Conservation (phyloP, 64 coral and sea anemone genomes). For the Porites australiensis region DNA sequence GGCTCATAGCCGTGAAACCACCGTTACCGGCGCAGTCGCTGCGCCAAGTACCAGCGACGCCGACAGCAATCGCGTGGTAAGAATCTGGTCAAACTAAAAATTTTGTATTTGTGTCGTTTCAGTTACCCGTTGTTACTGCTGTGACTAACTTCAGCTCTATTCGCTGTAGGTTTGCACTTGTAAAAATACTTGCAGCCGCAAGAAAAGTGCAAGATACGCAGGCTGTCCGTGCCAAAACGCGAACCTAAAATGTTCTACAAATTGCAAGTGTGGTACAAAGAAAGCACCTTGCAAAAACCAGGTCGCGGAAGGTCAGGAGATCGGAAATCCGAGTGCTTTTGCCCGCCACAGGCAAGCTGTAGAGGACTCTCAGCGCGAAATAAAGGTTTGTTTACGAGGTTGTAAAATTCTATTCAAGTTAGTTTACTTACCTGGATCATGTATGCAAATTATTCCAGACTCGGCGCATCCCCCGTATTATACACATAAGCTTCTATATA, state of each 20-base stretch:
- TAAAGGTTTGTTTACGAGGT: conserved; percentile 3
- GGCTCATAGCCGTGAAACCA: not conserved
- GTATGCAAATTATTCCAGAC: not conserved
- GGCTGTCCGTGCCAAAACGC: conserved; percentile 27
- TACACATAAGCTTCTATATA: not conserved
- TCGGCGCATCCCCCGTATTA: not conserved
- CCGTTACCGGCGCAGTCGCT: not conserved
- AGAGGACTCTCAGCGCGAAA: not conserved
- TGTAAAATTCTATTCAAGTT: not conserved
- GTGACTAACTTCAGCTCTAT: too few relatives aligned
- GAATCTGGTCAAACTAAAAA: not conserved
- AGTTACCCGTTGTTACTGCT: too few relatives aligned
- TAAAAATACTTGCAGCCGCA: conserved; percentile 45
- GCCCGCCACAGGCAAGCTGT: conserved; percentile 10
- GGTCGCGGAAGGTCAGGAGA: not conserved
- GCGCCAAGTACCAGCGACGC: not conserved
- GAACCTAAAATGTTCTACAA: not conserved
- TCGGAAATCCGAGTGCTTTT: not conserved
- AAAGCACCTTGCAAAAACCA: conserved; percentile 36
- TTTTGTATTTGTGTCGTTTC: too few relatives aligned
- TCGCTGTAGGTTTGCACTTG: conserved; percentile 38
- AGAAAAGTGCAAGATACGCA: not conserved
- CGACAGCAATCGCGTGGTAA: not conserved
- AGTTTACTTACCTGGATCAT: not conserved
- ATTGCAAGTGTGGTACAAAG: conserved; percentile 25